Conservation (phyloP, 2,888 invertebrate species). For the Creontiades dilutus region DNA sequence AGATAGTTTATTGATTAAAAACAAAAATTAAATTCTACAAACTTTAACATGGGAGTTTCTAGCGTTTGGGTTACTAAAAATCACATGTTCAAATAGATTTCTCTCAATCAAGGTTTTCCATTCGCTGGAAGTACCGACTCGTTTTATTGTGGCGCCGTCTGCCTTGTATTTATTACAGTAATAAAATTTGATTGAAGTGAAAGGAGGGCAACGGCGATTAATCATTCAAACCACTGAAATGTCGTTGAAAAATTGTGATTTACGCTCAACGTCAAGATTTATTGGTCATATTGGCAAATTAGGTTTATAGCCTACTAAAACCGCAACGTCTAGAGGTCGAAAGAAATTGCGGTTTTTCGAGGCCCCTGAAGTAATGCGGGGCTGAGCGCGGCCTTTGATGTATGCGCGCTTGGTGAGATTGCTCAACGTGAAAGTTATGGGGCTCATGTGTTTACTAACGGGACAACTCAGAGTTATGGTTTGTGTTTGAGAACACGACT, state of each 20-base stretch:
- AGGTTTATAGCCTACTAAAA: not conserved
- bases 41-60: too few species aligned
- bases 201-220: not conserved
- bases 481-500: conserved; percentile 23
- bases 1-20: too few species aligned
- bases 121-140: too few species aligned
- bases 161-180: not conserved
- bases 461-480: conserved; percentile 12
- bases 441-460: conserved; percentile 35
- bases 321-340: not conserved
- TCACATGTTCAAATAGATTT: too few species aligned
- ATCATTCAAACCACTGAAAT: conserved; percentile 8
- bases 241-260: not conserved
- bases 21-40: too few species aligned
- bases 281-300: not conserved
- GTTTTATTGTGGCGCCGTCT: not conserved
- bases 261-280: not conserved
- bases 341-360: not conserved
- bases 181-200: conserved; percentile 13
- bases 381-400: not conserved
- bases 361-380: not conserved
- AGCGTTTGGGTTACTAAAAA: too few species aligned
- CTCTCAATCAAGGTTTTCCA: too few species aligned
- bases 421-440: not conserved
- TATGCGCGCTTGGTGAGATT: conserved; percentile 8